phyloP scores from a whole-genome alignment of 1,140 invertebrate species.

The Cepaea nemoralis region DNA sequence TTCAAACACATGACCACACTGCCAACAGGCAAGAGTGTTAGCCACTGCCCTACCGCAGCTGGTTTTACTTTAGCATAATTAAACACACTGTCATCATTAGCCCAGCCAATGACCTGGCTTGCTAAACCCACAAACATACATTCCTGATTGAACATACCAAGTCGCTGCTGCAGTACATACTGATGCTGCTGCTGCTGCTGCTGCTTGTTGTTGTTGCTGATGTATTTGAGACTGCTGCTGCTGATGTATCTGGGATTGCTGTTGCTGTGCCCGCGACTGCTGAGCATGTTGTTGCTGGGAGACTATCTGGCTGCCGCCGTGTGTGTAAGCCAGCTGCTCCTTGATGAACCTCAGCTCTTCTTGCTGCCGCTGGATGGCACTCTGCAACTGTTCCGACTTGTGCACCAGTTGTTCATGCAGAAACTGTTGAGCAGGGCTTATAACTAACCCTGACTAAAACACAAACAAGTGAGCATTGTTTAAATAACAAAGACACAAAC shows the following conservation, averaged over 20 bases:
- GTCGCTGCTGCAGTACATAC: slow-evolving; percentile 28
- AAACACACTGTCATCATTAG: no score
- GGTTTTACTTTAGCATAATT: no score
- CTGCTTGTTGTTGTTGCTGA: slow-evolving; percentile 1
- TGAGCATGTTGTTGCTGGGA: slow-evolving; percentile 16
- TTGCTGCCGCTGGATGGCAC: slow-evolving; percentile 58
- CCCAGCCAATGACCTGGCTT: no score
- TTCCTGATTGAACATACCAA: slow-evolving; percentile 21
- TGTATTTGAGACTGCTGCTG: slow-evolving; percentile 17
- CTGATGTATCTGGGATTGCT: not conserved
- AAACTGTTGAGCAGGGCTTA: slow-evolving; percentile 56
- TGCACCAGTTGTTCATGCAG: slow-evolving; percentile 58
- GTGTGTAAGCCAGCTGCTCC: slow-evolving; percentile 50
- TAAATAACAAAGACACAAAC: no score
- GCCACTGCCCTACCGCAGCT: no score
- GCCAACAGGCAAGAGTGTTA: no score
- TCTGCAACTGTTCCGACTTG: slow-evolving; percentile 56
- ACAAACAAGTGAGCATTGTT: no score
- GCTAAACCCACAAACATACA: no score
- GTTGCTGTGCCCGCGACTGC: not conserved
- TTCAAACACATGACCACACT: no score
- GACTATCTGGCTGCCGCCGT: slow-evolving; percentile 35
- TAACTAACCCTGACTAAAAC: slow-evolving; percentile 46
- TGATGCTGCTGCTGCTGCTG: slow-evolving; percentile 38
- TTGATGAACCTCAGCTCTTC: slow-evolving; percentile 57